Evolutionary conservation across 2,888 invertebrate genomes (phyloP), one percentile per base, ranked within the genome.

Genomic region (Chironomus riparius): DNA sequence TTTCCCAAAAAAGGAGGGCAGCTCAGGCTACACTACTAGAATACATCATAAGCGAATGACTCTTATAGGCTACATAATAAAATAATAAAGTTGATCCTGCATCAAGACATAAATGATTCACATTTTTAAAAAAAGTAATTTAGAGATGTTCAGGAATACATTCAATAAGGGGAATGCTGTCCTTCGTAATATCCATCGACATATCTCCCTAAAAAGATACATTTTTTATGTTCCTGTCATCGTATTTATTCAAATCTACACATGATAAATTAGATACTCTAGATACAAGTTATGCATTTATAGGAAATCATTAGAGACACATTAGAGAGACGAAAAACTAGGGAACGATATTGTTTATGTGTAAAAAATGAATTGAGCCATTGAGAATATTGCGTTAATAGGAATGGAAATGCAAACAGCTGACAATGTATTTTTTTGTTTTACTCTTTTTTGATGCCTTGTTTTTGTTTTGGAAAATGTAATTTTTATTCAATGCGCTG

Each of bases 251-350:
- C 65, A 65, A 65, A 22, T 65, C 24, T 65, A 65, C 65, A 65
- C 65, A 68, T 74, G 74, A 74, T 74, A 65, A 47, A 74, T 74
- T 18, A 74, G 21, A 74, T 7, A 68, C 21, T 50, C 56, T 71
- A 3, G 47, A n/a, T 62, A 62, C 72, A 72, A 72, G 62, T 72
- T 72, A 72, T 72, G 72, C 62, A 72, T 22, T 13, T 38, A 65
- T 10, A 65, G 21, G 18, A 65, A 74, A 74, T 74, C 74, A 74
- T 74, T 74, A 74, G 74, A 74, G 74, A 74, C 68, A 65, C 74
- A 74, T 74, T 74, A 74, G 74, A 74, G 74, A 22, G 24, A 38
- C 10, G 38, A 10, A 74, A 22, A 47, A 62, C 6, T 38, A 13
- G 72, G 24, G 12, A 12, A 56, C 38, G 38, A 28, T 38, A 38